phyloP scores from a whole-genome alignment of 2,888 invertebrate species.

The Resseliella maxima region DNA sequence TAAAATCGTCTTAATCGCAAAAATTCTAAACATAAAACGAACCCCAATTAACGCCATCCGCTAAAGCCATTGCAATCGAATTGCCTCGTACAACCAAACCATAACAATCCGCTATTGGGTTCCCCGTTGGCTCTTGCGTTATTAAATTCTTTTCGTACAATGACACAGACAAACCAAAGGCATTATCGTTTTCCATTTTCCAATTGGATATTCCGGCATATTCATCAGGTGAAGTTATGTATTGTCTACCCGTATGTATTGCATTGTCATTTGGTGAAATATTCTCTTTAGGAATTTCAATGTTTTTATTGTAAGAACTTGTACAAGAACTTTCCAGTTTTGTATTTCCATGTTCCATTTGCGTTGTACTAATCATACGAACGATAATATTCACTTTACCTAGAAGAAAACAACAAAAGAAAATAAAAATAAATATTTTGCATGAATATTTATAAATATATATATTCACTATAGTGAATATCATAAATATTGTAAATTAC shows the following conservation, averaged over 20 bases:
- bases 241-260: background rate
- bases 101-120: slow-evolving; percentile 90
- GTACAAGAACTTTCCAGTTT: background rate
- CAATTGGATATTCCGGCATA: slow-evolving; percentile 67
- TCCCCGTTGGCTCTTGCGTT: slow-evolving; percentile 77
- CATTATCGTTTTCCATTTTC: slow-evolving; percentile 67
- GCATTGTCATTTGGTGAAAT: slow-evolving; percentile 46
- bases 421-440: too few species aligned
- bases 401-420: too few species aligned
- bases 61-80: slow-evolving; percentile 81
- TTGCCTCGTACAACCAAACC: slow-evolving; percentile 79
- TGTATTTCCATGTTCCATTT: background rate
- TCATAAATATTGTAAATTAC: too few species aligned
- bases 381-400: slow-evolving; percentile 62
- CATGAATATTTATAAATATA: too few species aligned
- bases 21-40: background rate
- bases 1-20: background rate
- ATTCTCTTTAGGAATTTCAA: slow-evolving; percentile 55
- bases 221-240: slow-evolving; percentile 59
- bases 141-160: slow-evolving; percentile 86
- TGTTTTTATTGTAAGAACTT: background rate
- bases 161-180: slow-evolving; percentile 72
- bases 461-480: too few species aligned
- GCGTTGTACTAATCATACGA: slow-evolving; percentile 64
- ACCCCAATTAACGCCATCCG: slow-evolving; percentile 94